Base-by-base conservation (phyloP, 2,797 vertebrate genomes). In the Coregonus sp. region DNA sequence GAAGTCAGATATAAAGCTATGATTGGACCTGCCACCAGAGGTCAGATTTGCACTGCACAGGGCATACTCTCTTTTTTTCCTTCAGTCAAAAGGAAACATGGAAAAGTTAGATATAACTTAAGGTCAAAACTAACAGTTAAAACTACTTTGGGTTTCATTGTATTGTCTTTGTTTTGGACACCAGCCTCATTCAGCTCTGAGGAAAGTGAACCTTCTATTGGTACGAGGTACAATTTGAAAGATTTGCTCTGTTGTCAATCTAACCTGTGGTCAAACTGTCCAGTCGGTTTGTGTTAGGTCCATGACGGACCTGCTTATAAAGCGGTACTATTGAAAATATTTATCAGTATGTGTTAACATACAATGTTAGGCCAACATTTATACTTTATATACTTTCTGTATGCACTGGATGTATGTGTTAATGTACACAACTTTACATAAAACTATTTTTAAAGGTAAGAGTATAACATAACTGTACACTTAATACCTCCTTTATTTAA, bases 371-470 rank as follows among this genome's bases (percentile, higher is more conserved):
- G 89, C 89, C 84, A 91, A 90, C 90, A 90, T 93, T 94, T 94
- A 90, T 93, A 92, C 90, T 91, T 91, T 88, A 89, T 89, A 89
- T 89, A 87, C 74, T 85, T 89, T 89, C 84, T 90, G 89, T 91
- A 90, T 92, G 91, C 89, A 88, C 14, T 93, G 47, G 37, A 75
- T 75, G 87, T 93, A 88, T 91, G 89, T 94, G 92, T 93, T 91
- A 92, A 89, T 92, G 91, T 94, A 91, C 87, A 91, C 89, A 88
- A 86, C 88, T 92, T 88, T 86, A 85, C 88, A 92, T 90, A 90
- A 93, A 93, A 92, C 82, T 92, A 92, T 92, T 93, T 93, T 89
- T 91, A 56, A 89, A 89, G 87, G 86, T 89, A 92, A 78, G 85
- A 81, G 78, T 78, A 76, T 80, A 77, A 29, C 54, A 67, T 67